Evolutionary conservation across 1,140 invertebrate genomes (phyloP).

Genomic region (Thrips palmi): DNA sequence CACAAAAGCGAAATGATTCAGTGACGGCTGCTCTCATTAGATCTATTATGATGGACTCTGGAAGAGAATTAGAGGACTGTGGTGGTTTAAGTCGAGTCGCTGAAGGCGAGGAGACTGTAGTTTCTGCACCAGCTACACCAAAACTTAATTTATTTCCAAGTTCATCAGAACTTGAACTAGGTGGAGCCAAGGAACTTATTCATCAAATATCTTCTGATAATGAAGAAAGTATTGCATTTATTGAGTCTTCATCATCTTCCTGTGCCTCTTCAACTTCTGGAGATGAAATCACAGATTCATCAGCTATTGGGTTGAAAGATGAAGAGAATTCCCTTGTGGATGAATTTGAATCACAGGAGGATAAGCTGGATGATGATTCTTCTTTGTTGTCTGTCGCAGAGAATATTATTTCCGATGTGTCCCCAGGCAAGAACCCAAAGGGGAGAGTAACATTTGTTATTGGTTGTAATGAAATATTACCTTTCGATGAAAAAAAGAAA

Average conservation of each 20-base stretch:
- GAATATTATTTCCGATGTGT: too few species aligned
- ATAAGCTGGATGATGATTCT: too few species aligned
- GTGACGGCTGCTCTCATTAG: slow-evolving; percentile 7
- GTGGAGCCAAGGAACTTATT: background rate
- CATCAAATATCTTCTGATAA: slow-evolving; percentile 4
- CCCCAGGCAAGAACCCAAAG: too few species aligned
- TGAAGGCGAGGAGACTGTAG: slow-evolving; percentile 8
- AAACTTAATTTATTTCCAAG: slow-evolving; percentile 2
- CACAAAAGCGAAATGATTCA: slow-evolving; percentile 8
- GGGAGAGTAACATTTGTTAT: too few species aligned
- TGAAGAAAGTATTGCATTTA: slow-evolving; percentile 13
- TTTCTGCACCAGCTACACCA: slow-evolving; percentile 3
- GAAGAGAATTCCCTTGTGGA: too few species aligned
- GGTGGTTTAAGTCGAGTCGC: slow-evolving; percentile 7
- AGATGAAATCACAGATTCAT: too few species aligned
- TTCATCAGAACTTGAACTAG: background rate
- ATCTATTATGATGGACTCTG: slow-evolving; percentile 12
- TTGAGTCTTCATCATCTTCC: slow-evolving; percentile 12
- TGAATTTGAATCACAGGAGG: too few species aligned
- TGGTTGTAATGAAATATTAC: too few species aligned
- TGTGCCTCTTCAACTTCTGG: slow-evolving; percentile 13
- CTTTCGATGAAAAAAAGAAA: too few species aligned
- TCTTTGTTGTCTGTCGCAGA: too few species aligned
- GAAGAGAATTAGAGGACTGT: background rate
- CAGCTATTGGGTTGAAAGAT: too few species aligned